Evolutionary conservation across 92 coral and sea anemone genomes (phyloP), one percentile per base, ranked within the genome.

Genomic region (Porites rus): DNA sequence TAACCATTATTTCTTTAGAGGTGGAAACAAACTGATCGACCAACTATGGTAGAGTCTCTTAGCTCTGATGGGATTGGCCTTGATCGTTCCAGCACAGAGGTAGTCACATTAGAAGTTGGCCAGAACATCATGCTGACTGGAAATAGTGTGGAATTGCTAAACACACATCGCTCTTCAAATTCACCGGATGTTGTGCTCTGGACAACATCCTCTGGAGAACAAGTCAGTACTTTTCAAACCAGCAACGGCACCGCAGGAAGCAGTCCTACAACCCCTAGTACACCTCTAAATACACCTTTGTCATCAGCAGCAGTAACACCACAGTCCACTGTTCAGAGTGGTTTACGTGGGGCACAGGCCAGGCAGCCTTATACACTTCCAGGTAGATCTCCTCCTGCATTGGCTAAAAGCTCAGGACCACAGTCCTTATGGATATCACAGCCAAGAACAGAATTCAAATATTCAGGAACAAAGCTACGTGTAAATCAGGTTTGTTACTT

Each of bases 201-300:
- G 59, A 77, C 94, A 11, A 71, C 86, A 54, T 58, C 91, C 1
- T 74, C 91, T 46, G 82, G 71, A 43, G 80, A 61, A 61, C 87
- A 61, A 6, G 62, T 63, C 9, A 64, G 72, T 1, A 16, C 79
- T 28, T 52, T 25, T 72, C 86, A 81, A 31, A 70, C 79, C 53
- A 83, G 64, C 69, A 83, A 83, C 22, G 87, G 87, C n/a, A 20
- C 87, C 4, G 12, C 68, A 1, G 58, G n/a, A 16, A 60, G 73
- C 20, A 74, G 72, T 13, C 87, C 80, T 12, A 64, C 62, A 9
- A 83, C 87, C 7, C 85, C 89, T 16, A 91, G 89, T 59, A 87
- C 88, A 5, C 94, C 94, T 6, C 83, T 91, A 4, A 91, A 91
- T 67, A 91, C 94, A 43, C 94, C 94, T 16, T 87, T 84, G 50